phyloP scores from a whole-genome alignment of 1,140 invertebrate genomes.

The Ostrea edulis region DNA sequence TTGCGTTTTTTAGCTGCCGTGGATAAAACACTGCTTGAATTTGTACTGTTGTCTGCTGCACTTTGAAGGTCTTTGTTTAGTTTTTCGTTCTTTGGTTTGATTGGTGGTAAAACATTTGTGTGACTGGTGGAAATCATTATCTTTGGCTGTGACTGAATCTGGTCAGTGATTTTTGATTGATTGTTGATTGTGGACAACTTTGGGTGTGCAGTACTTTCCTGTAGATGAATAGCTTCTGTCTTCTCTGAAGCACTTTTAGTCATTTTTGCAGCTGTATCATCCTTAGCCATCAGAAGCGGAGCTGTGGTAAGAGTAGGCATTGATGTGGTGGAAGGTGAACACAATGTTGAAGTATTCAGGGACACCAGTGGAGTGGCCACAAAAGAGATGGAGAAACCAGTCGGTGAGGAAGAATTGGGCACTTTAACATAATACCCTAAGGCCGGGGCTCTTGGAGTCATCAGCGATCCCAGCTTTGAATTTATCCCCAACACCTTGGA shows the following conservation, averaged over 20 bases:
- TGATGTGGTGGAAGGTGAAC: not conserved
- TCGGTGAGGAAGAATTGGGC: not conserved
- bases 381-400: conserved; percentile 2
- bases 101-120: not conserved
- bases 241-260: not conserved
- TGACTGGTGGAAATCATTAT: not conserved
- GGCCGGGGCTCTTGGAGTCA: not conserved
- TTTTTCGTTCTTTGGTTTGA: conserved; percentile 3
- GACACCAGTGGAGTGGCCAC: not conserved
- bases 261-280: not conserved
- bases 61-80: not conserved
- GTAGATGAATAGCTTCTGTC: not conserved
- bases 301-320: not conserved
- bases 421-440: conserved; percentile 8
- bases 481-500: not conserved
- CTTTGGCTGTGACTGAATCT: not conserved
- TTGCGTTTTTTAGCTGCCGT: not conserved
- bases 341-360: not conserved
- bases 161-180: not conserved
- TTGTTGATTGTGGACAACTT: not conserved
- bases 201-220: not conserved
- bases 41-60: not conserved
- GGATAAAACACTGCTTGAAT: not conserved
- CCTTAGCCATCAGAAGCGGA: no score
- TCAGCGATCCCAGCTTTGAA: not conserved